A percentile compares a stretch with the other conserved stretches of the same genome.
Evolutionary conservation across 1,140 invertebrate genomes (phyloP).

Genomic region (Calliopsis andreniformis): DNA sequence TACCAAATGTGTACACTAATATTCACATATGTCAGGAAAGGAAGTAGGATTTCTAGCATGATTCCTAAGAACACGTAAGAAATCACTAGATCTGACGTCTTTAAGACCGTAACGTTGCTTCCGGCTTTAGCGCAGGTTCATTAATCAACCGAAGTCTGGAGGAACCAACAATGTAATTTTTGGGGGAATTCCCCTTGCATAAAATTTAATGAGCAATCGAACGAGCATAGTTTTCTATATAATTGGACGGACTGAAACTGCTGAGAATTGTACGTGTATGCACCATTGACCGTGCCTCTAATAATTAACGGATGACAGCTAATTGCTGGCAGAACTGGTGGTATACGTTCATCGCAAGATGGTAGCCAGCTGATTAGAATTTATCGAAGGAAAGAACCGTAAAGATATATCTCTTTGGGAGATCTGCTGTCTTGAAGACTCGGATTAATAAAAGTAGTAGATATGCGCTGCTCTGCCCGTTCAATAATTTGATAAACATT

Average conservation of each 20-base stretch:
- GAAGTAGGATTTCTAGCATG: slow-evolving; percentile 8
- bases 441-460: slow-evolving; percentile 17
- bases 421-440: slow-evolving; percentile 29
- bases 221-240: slow-evolving; percentile 4
- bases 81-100: slow-evolving; percentile 1
- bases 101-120: slow-evolving; percentile 5
- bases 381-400: slow-evolving; percentile 24
- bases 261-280: neutral
- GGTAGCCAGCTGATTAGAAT: slow-evolving; percentile 44
- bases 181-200: neutral
- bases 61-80: slow-evolving; percentile 38
- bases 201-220: slow-evolving; percentile 1
- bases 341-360: slow-evolving; percentile 1
- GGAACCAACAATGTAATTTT: slow-evolving; percentile 27
- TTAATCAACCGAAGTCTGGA: slow-evolving; percentile 14
- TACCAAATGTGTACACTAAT: neutral
- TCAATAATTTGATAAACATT: neutral
- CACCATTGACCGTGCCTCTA: neutral
- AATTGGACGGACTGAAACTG: slow-evolving; percentile 16
- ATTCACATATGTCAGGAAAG: neutral
- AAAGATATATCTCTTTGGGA: slow-evolving; percentile 33
- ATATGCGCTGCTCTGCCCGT: neutral
- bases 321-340: slow-evolving; percentile 27
- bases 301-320: slow-evolving; percentile 41
- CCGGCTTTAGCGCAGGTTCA: slow-evolving; percentile 1